Base-by-base conservation (phyloP, 2,888 invertebrate genomes). In the Parascotia fuliginaria region DNA sequence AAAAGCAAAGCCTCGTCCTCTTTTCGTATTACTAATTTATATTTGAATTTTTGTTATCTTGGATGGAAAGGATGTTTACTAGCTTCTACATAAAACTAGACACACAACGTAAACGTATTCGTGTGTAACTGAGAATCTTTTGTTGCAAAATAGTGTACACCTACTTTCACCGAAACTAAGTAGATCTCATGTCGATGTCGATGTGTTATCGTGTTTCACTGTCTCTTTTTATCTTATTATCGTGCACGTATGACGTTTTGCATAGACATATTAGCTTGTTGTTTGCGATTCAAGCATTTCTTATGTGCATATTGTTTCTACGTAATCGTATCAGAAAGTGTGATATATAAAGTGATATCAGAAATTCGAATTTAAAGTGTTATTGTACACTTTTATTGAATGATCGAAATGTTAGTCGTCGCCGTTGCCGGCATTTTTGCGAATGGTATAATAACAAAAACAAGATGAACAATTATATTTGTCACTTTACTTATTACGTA, bases 151-250 rank as follows among this genome's bases (percentile, higher is more conserved):
- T 66, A 68, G 59, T 60, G 49, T 58, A 49, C 65, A 62, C 61
- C 60, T 7, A 73, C 77, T 77, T 77, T 77, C 77, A 68, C 70
- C 63, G 47, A 64, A 70, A 67, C 63, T 63, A 65, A 67, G 53
- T 62, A 71, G 56, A 65, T 73, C 65, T 73, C 67, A 62, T 70
- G 65, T 60, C 58, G 65, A 64, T n/a, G n/a, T n/a, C n/a, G 66
- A 68, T 61, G 39, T 58, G 67, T 68, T 72, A 72, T 70, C 68
- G 55, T 51, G 40, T 71, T 66, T 63, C 60, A 58, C 52, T 55
- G 44, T 66, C 65, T 60, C 64, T 65, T 63, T 70, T 64, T 75
- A 66, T 72, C 62, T 58, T 48, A 54, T 64, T 76, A 73, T 75
- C 73, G 46, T 46, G 46, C 58, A 57, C 61, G 55, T 68, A 59